These are phyloP conservation scores for Drosophila meridionalis DNA, from an alignment of 2,888 invertebrate genomes.

Conservation along the genomic window DNA sequence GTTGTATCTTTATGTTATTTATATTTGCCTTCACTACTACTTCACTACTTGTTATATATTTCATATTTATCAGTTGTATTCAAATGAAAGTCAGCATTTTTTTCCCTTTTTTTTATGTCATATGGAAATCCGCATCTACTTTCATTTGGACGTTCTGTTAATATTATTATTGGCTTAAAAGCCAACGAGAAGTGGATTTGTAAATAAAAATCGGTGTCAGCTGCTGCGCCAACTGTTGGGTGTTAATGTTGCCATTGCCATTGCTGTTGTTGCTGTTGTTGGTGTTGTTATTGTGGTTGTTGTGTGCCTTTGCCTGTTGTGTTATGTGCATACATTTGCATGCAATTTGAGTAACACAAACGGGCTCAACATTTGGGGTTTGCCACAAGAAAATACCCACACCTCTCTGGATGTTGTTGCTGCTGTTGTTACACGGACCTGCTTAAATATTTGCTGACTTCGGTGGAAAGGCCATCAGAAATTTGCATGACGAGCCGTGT, in stretches of 20 bases:
- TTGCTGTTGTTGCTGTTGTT: constrained; percentile 28
- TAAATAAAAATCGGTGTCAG: constrained; percentile 46
- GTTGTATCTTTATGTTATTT: background rate
- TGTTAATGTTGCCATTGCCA: constrained; percentile 27
- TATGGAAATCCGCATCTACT: constrained; percentile 1
- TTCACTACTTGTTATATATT: background rate
- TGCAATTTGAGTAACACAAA: constrained; percentile 46
- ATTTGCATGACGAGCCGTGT: constrained; percentile 54
- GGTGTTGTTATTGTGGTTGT: constrained; percentile 19
- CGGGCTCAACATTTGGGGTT: constrained; percentile 29
- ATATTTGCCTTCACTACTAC: background rate
- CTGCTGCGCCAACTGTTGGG: constrained; percentile 46
- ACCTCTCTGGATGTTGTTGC: constrained; percentile 3
- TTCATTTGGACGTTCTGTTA: constrained; percentile 17
- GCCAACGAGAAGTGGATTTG: constrained; percentile 33
- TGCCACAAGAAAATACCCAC: constrained; percentile 25
- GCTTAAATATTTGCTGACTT: constrained; percentile 59
- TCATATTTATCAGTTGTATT: background rate
- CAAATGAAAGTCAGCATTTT: background rate
- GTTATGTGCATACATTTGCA: constrained; percentile 67
- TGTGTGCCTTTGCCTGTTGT: constrained; percentile 25
- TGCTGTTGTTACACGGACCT: constrained; percentile 32
- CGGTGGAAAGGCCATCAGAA: constrained; percentile 38
- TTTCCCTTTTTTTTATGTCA: background rate
- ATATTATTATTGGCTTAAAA: constrained; percentile 57